These are phyloP conservation scores for Eurois occulta DNA, from an alignment of 2,888 invertebrate genomes.

Conservation along the genomic window DNA sequence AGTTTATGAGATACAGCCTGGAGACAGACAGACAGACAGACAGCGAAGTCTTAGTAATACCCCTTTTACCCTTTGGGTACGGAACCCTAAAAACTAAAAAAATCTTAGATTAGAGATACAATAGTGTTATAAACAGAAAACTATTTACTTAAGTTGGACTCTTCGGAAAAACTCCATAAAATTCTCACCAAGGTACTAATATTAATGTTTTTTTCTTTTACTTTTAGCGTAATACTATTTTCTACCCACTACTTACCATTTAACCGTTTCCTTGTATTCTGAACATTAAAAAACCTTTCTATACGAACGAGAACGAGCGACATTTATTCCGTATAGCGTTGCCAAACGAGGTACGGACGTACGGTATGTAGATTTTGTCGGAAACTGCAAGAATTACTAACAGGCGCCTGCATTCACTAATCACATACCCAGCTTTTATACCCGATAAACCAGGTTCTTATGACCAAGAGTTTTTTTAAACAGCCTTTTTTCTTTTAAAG, in stretches of 20 bases:
- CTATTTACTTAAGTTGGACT: not conserved
- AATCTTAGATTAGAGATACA: too few species aligned
- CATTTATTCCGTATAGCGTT: constrained; percentile 61
- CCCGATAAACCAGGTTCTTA: constrained; percentile 33
- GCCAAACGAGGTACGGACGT: constrained; percentile 67
- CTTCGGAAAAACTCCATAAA: not conserved
- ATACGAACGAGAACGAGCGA: constrained; percentile 47
- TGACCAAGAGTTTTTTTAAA: constrained; percentile 27
- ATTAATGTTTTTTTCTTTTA: not conserved
- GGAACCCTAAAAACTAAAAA: too few species aligned
- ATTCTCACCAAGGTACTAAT: not conserved
- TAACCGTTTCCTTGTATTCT: constrained; percentile 17
- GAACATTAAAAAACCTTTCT: constrained; percentile 49
- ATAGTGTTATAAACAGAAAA: not conserved
- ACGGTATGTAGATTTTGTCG: constrained; percentile 65
- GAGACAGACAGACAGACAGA: too few species aligned
- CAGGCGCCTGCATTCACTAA: constrained; percentile 61
- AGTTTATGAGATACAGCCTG: too few species aligned
- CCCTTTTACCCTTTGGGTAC: too few species aligned
- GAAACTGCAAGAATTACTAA: constrained; percentile 66
- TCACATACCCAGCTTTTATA: constrained; percentile 54
- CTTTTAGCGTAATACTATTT: not conserved
- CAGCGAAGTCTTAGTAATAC: too few species aligned
- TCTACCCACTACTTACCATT: not conserved
- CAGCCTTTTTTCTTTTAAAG: not conserved